Percentiles rank a stretch among this genome's conserved stretches.
These are phyloP conservation scores for Glossophaga mutica DNA, from an alignment of 2,797 vertebrate genomes.

Conservation along the genomic window DNA sequence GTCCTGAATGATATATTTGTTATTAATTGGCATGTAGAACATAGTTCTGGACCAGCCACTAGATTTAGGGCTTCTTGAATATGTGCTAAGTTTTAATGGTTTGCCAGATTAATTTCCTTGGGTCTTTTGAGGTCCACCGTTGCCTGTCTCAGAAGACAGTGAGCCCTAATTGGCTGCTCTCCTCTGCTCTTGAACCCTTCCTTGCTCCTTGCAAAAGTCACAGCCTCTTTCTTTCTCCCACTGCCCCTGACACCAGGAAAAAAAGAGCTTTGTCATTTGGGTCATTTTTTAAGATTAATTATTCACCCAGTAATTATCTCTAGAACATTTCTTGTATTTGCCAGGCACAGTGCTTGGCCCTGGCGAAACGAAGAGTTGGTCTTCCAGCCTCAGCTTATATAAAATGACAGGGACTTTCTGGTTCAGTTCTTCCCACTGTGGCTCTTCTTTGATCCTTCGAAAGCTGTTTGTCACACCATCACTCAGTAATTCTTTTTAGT, in stretches of 20 bases:
- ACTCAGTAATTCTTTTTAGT: not conserved
- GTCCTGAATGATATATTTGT: conserved; percentile 73
- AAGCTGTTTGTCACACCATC: not conserved
- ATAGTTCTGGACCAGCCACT: not conserved
- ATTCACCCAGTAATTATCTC: not conserved
- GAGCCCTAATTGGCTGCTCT: not conserved
- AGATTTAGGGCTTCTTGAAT: not conserved
- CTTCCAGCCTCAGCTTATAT: not conserved
- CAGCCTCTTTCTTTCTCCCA: not conserved
- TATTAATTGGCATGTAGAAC: not conserved
- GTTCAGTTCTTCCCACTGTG: too few relatives aligned
- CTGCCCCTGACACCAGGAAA: not conserved
- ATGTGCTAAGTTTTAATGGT: not conserved
- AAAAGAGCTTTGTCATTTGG: not conserved
- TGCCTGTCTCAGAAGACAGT: not conserved
- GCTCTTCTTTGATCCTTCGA: not conserved
- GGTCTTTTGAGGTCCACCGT: not conserved
- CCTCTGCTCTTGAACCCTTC: not conserved
- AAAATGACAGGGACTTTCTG: not conserved
- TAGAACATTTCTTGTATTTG: not conserved
- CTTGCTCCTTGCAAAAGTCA: not conserved
- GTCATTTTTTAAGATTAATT: not conserved
- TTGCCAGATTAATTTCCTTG: not conserved
- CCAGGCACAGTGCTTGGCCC: not conserved
- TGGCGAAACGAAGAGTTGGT: not conserved